Evolutionary conservation across 2,888 invertebrate genomes (phyloP), one percentile per base, ranked within the genome.

Genomic region (Drosophila anceps): DNA sequence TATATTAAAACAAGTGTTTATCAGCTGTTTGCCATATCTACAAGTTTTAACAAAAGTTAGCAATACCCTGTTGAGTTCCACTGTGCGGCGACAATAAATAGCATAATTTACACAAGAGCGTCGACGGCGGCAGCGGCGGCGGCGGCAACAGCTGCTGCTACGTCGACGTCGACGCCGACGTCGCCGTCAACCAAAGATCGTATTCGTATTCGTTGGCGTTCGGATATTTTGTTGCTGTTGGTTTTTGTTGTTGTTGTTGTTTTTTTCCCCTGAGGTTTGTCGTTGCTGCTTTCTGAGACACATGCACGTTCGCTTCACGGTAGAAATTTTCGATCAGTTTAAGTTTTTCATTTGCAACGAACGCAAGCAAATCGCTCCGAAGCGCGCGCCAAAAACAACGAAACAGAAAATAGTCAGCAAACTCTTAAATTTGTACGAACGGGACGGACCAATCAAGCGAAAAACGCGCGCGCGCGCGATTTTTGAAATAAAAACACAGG

Each of bases 261-360:
- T 50, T 27, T 48, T 31, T 50, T 53, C 63, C 50, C 37, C 58
- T 66, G 58, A 55, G 76, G 58, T 74, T 79, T 79, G 77, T 70
- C 71, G 73, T 72, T 82, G 76, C 75, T 88, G 77, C 74, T 88
- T 90, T 88, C 80, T 84, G 87, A 90, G 85, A 82, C 84, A 79
- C 80, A 82, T 80, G 81, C 72, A 80, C 72, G 72, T 79, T 76
- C 76, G 80, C 63, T 51, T 72, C 46, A 79, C 87, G 87, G 91
- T 91, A 91, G 91, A 92, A 92, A 92, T 93, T 92, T 92, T 90
- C 91, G 91, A 92, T 93, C 92, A 92, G 91, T 92, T 91, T 82
- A 88, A 92, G 87, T 92, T 92, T 92, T 92, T 88, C 91, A 91
- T 90, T 92, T 91, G 92, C 87, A 85, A 84, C 90, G 92, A 91